A percentile compares a stretch with the other conserved stretches of the same genome.
phyloP scores from a whole-genome alignment of 2,797 vertebrate genomes.

The Brachyalestes nurse region DNA sequence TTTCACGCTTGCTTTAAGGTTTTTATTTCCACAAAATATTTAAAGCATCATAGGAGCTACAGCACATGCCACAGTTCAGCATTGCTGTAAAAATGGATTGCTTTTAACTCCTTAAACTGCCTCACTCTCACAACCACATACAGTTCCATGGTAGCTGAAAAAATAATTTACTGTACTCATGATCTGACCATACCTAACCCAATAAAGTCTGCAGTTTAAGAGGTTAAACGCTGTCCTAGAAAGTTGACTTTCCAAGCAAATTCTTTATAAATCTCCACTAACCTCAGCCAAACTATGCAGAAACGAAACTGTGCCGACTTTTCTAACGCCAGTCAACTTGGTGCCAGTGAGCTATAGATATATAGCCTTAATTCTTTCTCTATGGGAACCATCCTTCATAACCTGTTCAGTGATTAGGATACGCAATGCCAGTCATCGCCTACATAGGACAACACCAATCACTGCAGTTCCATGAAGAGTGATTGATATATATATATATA shows the following conservation, averaged over 20 bases:
- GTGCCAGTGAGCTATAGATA: conserved; percentile 24
- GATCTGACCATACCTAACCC: too few species aligned
- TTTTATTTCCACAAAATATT: neutral
- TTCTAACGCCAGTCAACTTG: neutral
- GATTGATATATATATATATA: neutral
- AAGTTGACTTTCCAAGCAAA: too few species aligned
- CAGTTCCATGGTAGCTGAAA: too few species aligned
- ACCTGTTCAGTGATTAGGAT: neutral
- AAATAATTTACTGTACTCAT: too few species aligned
- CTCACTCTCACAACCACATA: neutral
- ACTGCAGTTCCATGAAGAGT: neutral
- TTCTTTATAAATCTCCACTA: neutral
- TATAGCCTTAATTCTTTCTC: conserved; percentile 27
- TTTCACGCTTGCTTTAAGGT: conserved; percentile 12
- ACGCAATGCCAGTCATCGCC: too few species aligned
- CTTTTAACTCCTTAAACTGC: neutral
- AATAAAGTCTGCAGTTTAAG: neutral
- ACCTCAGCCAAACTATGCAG: conserved; percentile 33
- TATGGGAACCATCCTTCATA: neutral
- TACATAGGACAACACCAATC: neutral
- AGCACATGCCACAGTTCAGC: neutral
- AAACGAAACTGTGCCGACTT: neutral
- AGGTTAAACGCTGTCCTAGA: neutral
- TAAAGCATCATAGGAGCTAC: neutral
- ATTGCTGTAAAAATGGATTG: neutral